A percentile compares a stretch with the other conserved stretches of the same genome.
These are phyloP conservation scores for Microcebus jonahi DNA, from an alignment of 2,113 vertebrate species.

Conservation along the genomic window DNA sequence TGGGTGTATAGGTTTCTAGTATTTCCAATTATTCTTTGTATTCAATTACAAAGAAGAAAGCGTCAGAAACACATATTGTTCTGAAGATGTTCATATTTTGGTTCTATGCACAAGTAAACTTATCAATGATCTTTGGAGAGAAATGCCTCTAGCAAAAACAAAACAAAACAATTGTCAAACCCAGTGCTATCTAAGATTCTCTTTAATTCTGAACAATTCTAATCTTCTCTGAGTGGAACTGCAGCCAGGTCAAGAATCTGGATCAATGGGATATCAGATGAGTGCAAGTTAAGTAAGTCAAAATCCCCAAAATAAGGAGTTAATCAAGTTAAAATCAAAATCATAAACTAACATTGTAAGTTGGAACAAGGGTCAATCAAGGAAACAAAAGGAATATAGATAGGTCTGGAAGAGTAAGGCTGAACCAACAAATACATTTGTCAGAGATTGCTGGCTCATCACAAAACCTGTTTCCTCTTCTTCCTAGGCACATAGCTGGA, in stretches of 20 bases:
- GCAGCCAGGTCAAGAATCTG: not conserved
- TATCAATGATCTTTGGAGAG: not conserved
- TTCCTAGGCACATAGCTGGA: not conserved
- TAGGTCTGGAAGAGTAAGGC: not conserved
- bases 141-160: slow-evolving; percentile 21
- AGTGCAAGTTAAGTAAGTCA: slow-evolving; percentile 10
- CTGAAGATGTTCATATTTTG: slow-evolving; percentile 9
- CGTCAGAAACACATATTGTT: slow-evolving; percentile 8
- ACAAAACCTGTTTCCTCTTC: slow-evolving; percentile 6
- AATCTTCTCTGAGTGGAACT: slow-evolving; percentile 28
- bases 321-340: slow-evolving; percentile 46
- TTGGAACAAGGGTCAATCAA: not conserved
- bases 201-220: slow-evolving; percentile 20
- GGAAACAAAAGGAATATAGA: not conserved
- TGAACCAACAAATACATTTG: not conserved
- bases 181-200: slow-evolving; percentile 40
- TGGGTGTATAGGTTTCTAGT: not conserved
- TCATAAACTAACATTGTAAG: not conserved
- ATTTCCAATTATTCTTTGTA: slow-evolving; percentile 15
- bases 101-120: slow-evolving; percentile 42
- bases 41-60: slow-evolving; percentile 34
- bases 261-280: not conserved
- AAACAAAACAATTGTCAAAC: not conserved
- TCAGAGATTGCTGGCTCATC: not conserved
- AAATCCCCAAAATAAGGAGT: not conserved